These are phyloP conservation scores for Eristalis arbustorum DNA, from an alignment of 2,888 invertebrate species.

Conservation along the genomic window DNA sequence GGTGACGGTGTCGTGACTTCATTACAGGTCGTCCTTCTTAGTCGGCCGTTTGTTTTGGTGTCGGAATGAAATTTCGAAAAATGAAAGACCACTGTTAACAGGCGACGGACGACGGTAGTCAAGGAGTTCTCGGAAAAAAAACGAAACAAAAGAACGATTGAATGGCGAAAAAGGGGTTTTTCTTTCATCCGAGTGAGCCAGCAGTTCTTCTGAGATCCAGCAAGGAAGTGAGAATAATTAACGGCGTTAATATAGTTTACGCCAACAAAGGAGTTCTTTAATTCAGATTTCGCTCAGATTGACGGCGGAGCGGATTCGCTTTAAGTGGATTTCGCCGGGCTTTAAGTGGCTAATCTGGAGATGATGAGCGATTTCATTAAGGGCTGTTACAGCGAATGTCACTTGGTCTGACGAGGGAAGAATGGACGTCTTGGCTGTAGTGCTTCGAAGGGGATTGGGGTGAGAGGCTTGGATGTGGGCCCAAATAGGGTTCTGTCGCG, in stretches of 20 bases:
- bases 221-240: constrained; percentile 1
- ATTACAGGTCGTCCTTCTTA: constrained; percentile 25
- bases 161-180: not conserved
- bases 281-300: not conserved
- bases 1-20: constrained; percentile 42
- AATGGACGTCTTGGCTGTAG: not conserved
- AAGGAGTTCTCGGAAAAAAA: constrained; percentile 14
- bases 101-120: not conserved
- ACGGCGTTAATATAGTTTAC: not conserved
- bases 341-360: not conserved
- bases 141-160: not conserved
- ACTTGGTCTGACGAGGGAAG: not conserved
- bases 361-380: not conserved
- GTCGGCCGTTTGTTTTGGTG: constrained; percentile 37
- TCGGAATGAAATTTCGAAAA: constrained; percentile 4
- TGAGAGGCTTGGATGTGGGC: no score
- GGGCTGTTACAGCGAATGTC: not conserved
- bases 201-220: not conserved
- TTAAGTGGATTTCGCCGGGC: not conserved
- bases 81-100: not conserved
- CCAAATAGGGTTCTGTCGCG: no score
- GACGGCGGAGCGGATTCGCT: not conserved
- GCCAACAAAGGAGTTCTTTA: not conserved
- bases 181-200: not conserved
- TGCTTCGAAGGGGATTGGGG: not conserved